Conservation (phyloP, 2,113 vertebrate species). For the Corythoichthys haematopterus region DNA sequence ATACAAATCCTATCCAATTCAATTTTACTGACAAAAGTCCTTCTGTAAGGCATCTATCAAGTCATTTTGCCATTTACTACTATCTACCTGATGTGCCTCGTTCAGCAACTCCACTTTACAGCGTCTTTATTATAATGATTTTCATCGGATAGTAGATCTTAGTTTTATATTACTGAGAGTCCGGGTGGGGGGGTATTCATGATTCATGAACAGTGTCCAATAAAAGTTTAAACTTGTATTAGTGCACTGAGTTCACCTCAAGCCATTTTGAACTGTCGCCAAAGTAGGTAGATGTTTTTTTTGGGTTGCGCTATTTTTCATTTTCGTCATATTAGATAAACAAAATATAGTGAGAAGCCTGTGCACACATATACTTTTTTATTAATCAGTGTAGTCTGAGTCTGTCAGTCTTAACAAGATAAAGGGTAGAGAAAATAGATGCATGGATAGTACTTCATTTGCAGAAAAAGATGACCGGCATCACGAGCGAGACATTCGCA, state of each 20-base stretch:
- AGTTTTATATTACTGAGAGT: conserved; percentile 10
- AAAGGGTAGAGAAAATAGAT: background rate
- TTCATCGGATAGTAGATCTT: conserved; percentile 12
- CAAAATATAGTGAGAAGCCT: background rate
- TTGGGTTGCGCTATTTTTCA: background rate
- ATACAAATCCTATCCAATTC: background rate
- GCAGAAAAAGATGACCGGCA: background rate
- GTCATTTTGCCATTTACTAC: background rate
- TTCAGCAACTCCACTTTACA: conserved; percentile 1
- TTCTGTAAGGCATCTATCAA: background rate
- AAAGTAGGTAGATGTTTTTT: background rate
- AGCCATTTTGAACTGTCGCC: background rate
- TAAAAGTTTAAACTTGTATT: conserved; percentile 17
- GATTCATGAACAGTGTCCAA: conserved; percentile 19
- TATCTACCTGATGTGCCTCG: conserved; percentile 1
- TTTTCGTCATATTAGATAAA: background rate
- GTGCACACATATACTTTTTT: background rate
- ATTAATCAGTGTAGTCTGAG: too few relatives aligned
- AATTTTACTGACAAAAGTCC: conserved; percentile 3
- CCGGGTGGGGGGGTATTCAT: background rate
- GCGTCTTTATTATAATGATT: conserved; percentile 2
- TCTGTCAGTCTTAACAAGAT: background rate
- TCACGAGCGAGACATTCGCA: conserved; percentile 22
- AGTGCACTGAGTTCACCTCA: conserved; percentile 12
- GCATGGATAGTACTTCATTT: background rate